Evolutionary conservation across 2,888 invertebrate genomes (phyloP).

Genomic region (Apotomis turbidana): DNA sequence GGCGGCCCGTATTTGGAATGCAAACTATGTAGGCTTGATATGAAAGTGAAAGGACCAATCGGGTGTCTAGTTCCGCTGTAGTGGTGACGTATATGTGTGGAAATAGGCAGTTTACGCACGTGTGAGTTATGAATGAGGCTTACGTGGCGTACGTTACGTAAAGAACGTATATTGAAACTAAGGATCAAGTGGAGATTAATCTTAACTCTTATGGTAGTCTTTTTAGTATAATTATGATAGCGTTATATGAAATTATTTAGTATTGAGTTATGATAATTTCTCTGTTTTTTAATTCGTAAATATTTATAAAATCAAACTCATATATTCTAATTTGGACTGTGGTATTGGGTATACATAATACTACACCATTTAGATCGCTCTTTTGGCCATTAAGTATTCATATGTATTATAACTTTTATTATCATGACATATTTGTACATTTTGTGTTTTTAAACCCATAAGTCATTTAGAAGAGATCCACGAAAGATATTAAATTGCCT

Average conservation of each 20-base stretch:
- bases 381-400: too few relatives aligned
- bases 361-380: too few relatives aligned
- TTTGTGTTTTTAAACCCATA: too few relatives aligned
- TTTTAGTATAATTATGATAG: not conserved
- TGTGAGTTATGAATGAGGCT: constrained; percentile 63
- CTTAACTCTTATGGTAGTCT: not conserved
- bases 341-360: too few relatives aligned
- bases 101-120: constrained; percentile 47
- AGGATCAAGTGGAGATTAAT: constrained; percentile 2
- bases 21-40: constrained; percentile 78
- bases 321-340: not conserved
- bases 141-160: constrained; percentile 42
- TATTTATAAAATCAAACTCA: not conserved
- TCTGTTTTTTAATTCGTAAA: not conserved
- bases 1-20: constrained; percentile 63
- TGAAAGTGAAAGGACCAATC: constrained; percentile 80
- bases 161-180: constrained; percentile 5
- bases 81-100: constrained; percentile 60
- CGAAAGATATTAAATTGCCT: too few relatives aligned
- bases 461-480: too few relatives aligned
- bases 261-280: not conserved
- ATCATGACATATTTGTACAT: too few relatives aligned
- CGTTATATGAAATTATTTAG: not conserved
- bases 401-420: too few relatives aligned
- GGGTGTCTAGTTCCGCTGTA: constrained; percentile 57